Base-by-base conservation (phyloP, 53 echinoderm and acorn worm species). In the Luidia sarsii region DNA sequence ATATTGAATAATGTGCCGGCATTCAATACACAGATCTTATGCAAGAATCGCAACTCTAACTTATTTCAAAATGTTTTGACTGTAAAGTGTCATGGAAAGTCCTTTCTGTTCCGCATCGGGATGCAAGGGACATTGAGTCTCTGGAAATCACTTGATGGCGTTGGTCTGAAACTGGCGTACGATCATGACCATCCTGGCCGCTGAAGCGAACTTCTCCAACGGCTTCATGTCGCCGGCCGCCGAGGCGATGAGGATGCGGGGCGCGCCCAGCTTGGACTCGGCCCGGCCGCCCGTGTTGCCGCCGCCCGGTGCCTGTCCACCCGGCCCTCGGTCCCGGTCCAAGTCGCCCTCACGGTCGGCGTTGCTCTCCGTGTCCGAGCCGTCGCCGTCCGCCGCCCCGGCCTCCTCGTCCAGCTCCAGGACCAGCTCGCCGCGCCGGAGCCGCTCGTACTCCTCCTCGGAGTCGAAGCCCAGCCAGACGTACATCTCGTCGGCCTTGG, bases 381-480 rank as follows among this genome's bases (percentile, higher is more conserved):
- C 22, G 18, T 28, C 65, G 5, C 65, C 80, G 21, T 80, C 66
- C n/a, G n/a, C 55, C 4, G 66, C 67, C 10, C 19, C 22, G 18
- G 14, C 65, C 3, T 80, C 80, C 11, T 80, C 66, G 35, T 80
- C 66, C 16, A 50, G 34, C 23, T 80, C 80, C 14, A 65, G 33
- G 25, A 50, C 22, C 24, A 66, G 22, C 24, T 64, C 85, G 49
- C 73, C 85, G 14, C 59, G 46, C 25, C 65, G 29, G 2, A 85
- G 37, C 22, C 66, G 48, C 50, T 71, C 80, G 13, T 62, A 90
- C 49, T 95, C 92, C 24, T 90, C 87, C 55, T 77, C 79, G 7
- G 95, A 95, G 9, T 84, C 90, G 35, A 95, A 90, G 10, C 95
- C 92, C 32, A 92, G 84, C 92, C 95, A 95, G 2, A 87, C 82